phyloP scores from a whole-genome alignment of 2,797 vertebrate species.

The Manis pentadactyla region DNA sequence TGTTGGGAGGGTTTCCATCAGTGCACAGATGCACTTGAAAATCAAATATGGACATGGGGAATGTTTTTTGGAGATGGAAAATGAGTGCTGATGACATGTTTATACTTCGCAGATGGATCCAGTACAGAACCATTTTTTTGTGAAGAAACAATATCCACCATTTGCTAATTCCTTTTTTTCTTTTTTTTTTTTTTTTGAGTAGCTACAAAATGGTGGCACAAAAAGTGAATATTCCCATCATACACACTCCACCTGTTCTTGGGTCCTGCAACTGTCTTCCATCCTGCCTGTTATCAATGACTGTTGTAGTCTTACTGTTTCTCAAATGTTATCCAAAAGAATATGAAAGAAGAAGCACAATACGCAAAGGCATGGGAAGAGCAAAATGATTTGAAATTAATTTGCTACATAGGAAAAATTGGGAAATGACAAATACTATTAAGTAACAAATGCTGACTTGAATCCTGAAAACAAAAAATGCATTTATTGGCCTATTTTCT shows the following conservation, averaged over 20 bases:
- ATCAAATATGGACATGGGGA: conserved; percentile 89
- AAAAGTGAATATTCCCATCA: conserved; percentile 76
- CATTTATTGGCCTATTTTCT: conserved; percentile 64
- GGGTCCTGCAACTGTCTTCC: conserved; percentile 74
- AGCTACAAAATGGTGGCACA: conserved; percentile 88
- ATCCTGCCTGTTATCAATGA: conserved; percentile 77
- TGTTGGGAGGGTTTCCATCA: conserved; percentile 89
- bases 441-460: conserved; percentile 80
- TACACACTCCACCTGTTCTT: conserved; percentile 83
- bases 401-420: conserved; percentile 72
- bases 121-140: conserved; percentile 88
- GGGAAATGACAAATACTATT: conserved; percentile 79
- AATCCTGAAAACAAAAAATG: conserved; percentile 52
- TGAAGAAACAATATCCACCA: conserved; percentile 89
- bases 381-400: conserved; percentile 61
- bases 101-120: conserved; percentile 89
- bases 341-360: conserved; percentile 75
- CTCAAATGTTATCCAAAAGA: conserved; percentile 81
- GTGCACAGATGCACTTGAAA: conserved; percentile 90
- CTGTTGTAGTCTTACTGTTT: conserved; percentile 73
- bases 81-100: conserved; percentile 90
- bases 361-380: conserved; percentile 79
- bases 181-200: conserved; percentile 73
- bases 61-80: conserved; percentile 89
- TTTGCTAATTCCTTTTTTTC: conserved; percentile 83